phyloP scores from a whole-genome alignment of 53 echinoderm and acorn worm genomes.

The Zoroaster sp. region DNA sequence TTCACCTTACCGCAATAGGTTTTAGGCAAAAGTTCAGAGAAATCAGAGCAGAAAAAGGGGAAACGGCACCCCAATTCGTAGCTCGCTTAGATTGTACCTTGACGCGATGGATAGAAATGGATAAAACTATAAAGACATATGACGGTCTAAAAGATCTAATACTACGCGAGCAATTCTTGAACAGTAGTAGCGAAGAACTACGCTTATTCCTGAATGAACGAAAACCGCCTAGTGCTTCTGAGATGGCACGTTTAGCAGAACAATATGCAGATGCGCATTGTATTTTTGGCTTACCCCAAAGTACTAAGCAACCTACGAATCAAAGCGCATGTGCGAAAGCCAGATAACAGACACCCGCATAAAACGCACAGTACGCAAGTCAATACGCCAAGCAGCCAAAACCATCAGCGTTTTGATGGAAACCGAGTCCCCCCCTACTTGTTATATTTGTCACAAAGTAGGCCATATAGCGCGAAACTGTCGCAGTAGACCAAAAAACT shows the following conservation, averaged over 20 bases:
- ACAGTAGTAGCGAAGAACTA: background rate
- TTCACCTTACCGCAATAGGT: conserved; percentile 7
- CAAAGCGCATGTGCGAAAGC: too few species aligned
- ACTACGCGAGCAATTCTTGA: conserved; percentile 24
- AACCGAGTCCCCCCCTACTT: background rate
- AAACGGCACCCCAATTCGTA: conserved; percentile 19
- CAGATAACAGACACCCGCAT: too few species aligned
- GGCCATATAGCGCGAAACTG: background rate
- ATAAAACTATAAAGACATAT: background rate
- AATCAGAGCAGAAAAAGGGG: conserved; percentile 1
- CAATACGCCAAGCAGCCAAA: too few species aligned
- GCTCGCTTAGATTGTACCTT: background rate
- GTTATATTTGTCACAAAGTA: background rate
- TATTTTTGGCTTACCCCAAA: too few species aligned
- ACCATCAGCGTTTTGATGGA: background rate
- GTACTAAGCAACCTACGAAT: too few species aligned
- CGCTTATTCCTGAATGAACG: conserved; percentile 16
- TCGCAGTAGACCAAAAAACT: background rate
- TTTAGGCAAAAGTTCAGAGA: conserved; percentile 10
- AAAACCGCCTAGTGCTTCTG: background rate
- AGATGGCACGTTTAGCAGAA: conserved; percentile 32
- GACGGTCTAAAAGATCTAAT: background rate
- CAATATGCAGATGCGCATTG: conserved; percentile 9
- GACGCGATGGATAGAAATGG: conserved; percentile 25
- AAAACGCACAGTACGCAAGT: too few species aligned